These are phyloP conservation scores for Sorex maritimensis DNA, from an alignment of 2,797 vertebrate genomes.

Conservation along the genomic window DNA sequence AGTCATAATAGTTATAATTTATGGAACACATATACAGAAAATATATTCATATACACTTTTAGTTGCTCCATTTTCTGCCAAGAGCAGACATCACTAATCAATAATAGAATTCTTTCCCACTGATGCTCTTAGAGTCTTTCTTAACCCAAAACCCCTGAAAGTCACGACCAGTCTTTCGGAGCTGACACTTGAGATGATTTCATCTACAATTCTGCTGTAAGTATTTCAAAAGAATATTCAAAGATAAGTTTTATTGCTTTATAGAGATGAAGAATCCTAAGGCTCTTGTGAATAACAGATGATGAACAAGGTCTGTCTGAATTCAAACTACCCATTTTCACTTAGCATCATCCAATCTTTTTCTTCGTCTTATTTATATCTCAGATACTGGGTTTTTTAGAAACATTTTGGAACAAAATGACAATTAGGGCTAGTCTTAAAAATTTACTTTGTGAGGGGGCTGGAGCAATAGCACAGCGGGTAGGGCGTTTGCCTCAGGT, in stretches of 20 bases:
- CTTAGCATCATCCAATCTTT: not conserved
- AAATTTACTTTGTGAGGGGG: not conserved
- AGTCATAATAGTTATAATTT: slow-evolving; percentile 19
- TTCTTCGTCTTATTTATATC: not conserved
- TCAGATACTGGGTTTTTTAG: not conserved
- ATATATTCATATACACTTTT: slow-evolving; percentile 32
- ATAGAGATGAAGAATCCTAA: not conserved
- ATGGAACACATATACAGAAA: not conserved
- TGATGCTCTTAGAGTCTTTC: slow-evolving; percentile 21
- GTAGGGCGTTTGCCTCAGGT: too few species aligned
- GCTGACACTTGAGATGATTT: slow-evolving; percentile 25
- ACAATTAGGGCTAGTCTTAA: not conserved
- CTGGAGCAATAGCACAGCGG: too few species aligned
- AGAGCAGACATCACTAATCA: slow-evolving; percentile 31
- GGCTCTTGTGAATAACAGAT: not conserved
- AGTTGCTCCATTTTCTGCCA: not conserved
- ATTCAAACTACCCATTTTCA: not conserved
- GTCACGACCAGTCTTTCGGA: not conserved
- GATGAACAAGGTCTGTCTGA: slow-evolving; percentile 8
- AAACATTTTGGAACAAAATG: not conserved
- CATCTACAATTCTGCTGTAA: slow-evolving; percentile 32
- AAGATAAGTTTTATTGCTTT: slow-evolving; percentile 27
- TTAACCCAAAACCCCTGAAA: slow-evolving; percentile 66
- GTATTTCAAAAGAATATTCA: slow-evolving; percentile 7
- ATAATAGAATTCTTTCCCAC: not conserved